Base-by-base conservation (phyloP, 2,113 vertebrate species). In the Prolemur simus region DNA sequence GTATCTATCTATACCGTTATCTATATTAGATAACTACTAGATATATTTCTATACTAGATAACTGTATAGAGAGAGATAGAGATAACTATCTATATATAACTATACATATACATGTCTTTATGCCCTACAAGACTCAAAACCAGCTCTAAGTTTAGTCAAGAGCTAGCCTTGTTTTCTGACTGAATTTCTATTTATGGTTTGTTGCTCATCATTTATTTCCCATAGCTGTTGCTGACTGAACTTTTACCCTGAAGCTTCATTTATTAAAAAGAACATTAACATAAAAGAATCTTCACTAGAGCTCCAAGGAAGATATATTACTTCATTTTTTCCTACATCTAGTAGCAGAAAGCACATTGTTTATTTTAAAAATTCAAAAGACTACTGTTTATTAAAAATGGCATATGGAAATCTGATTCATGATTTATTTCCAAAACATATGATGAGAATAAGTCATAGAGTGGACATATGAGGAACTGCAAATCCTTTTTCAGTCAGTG, bases 251-350 rank as follows among this genome's bases (percentile, higher is more conserved):
- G 66, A 94, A 95, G 89, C 29, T 80, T 89, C 87, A 87, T 94
- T 92, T 97, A 87, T 96, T 86, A 60, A 96, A 92, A 94, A 88
- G 42, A 74, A 63, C 39, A 86, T 92, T 95, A 90, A 91, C 96
- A 91, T 76, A 91, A 96, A 90, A 93, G 18, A 95, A 89, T 91
- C 47, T 73, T 91, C 68, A 45, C 56, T 71, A 86, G 90, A 45
- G 37, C 60, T 68, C 63, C 18, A 76, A 69, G 64, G 45, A 96
- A 93, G 37, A 95, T 69, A 29, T 29, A 93, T 91, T 66, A 74
- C 39, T 86, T 47, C 42, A 93, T 76, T 95, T 95, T 85, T 97
- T 88, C 47, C 89, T 89, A 94, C 56, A 64, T 56, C 45, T 68
- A 89, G 63, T 27, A 87, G 45, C 49, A 94, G 42, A 89, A 95